Evolutionary conservation across 2,888 invertebrate species (phyloP).

Genomic region (Itoplectis maculator): DNA sequence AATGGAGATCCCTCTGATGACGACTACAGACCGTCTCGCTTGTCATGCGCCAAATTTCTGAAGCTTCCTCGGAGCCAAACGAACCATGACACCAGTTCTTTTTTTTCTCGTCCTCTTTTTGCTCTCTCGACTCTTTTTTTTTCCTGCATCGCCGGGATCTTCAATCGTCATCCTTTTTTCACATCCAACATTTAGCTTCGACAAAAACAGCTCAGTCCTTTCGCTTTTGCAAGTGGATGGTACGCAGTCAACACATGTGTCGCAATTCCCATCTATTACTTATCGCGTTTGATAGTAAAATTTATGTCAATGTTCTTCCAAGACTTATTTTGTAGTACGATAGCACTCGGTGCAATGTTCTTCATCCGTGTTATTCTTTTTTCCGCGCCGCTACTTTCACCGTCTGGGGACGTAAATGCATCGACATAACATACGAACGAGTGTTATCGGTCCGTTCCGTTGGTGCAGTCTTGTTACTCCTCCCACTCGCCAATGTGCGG

Average conservation of each 20-base stretch:
- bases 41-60: constrained; percentile 57
- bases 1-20: constrained; percentile 3
- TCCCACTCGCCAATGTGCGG: constrained; percentile 56
- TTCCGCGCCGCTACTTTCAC: neutral
- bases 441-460: constrained; percentile 60
- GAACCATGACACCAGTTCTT: neutral
- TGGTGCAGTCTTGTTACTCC: constrained; percentile 57
- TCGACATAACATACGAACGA: constrained; percentile 24
- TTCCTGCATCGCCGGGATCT: neutral
- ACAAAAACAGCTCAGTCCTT: constrained; percentile 41
- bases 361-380: neutral
- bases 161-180: neutral
- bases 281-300: no score
- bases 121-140: neutral
- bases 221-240: constrained; percentile 12
- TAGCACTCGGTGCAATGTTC: neutral
- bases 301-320: no score
- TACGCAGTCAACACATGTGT: constrained; percentile 47
- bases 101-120: neutral
- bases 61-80: constrained; percentile 36
- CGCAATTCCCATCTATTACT: neutral
- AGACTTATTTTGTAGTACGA: neutral
- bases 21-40: constrained; percentile 1
- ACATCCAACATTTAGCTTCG: constrained; percentile 24
- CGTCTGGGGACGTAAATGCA: neutral